A percentile compares a stretch with the other conserved stretches of the same genome.
Conservation (phyloP, 2,888 invertebrate genomes). For the Mayetiola destructor region DNA sequence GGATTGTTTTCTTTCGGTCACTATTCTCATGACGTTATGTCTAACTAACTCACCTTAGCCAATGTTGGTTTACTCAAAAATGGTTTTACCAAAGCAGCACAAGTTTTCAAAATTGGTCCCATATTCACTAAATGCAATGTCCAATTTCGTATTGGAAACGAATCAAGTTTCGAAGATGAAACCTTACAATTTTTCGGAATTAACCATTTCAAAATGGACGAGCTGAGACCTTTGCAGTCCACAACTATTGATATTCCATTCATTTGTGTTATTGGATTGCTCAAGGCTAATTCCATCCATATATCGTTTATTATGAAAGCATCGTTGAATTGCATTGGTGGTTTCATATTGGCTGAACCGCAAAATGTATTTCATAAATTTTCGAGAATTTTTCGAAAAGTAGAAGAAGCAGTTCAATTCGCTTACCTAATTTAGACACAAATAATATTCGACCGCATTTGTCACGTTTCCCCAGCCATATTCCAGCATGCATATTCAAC, state of each 20-base stretch:
- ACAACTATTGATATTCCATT: neutral
- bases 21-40: neutral
- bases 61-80: constrained; percentile 26
- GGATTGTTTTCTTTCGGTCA: neutral
- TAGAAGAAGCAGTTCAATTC: neutral
- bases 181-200: constrained; percentile 27
- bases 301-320: neutral
- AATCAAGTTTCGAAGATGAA: constrained; percentile 23
- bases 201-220: constrained; percentile 25
- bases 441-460: neutral
- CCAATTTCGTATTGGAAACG: constrained; percentile 26
- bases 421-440: neutral
- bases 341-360: neutral
- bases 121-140: constrained; percentile 29
- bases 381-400: neutral
- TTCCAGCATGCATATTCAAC: neutral
- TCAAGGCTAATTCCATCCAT: neutral
- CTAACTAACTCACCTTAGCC: constrained; percentile 20
- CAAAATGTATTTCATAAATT: neutral
- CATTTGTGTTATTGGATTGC: neutral
- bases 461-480: neutral
- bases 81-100: constrained; percentile 28
- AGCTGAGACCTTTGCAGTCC: neutral
- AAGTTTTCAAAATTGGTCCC: constrained; percentile 24
- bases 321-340: neutral